phyloP scores from a whole-genome alignment of 2,797 vertebrate genomes.

The Champsocephalus esox region DNA sequence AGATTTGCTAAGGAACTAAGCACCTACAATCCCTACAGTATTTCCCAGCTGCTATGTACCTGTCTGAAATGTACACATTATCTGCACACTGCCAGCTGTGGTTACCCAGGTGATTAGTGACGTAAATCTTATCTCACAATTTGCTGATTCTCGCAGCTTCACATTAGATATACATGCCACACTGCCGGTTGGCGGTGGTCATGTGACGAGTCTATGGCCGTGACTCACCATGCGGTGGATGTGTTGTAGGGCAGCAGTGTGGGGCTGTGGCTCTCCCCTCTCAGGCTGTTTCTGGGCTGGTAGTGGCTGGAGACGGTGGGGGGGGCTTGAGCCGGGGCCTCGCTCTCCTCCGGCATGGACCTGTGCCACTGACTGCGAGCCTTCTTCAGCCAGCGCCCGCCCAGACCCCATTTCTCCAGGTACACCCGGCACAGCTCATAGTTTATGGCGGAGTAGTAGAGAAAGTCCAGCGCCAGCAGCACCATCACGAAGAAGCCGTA shows the following conservation, averaged over 20 bases:
- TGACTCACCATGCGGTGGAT: constrained; percentile 93
- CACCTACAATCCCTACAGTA: constrained; percentile 4
- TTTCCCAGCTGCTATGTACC: not conserved
- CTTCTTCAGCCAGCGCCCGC: constrained; percentile 94
- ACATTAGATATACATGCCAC: not conserved
- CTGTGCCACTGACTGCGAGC: constrained; percentile 91
- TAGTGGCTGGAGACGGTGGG: constrained; percentile 75
- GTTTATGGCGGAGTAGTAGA: constrained; percentile 99
- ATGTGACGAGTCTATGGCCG: not conserved
- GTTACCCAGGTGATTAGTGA: constrained; percentile 5
- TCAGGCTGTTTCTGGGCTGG: constrained; percentile 87
- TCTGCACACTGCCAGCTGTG: constrained; percentile 10
- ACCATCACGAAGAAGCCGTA: constrained; percentile 97
- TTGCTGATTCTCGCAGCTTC: constrained; percentile 25
- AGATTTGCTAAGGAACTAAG: not conserved
- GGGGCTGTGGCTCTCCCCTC: constrained; percentile 90
- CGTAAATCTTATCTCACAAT: not conserved
- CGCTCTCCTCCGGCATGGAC: constrained; percentile 83
- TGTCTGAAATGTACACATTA: constrained; percentile 2
- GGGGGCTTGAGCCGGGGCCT: constrained; percentile 74
- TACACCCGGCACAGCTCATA: constrained; percentile 96
- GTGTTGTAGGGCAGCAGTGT: constrained; percentile 92
- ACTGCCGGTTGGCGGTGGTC: constrained; percentile 1
- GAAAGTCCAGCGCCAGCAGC: constrained; percentile 94
- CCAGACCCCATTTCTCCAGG: constrained; percentile 95